Evolutionary conservation across 2,797 vertebrate species (phyloP).

Genomic region (Falco peregrinus): DNA sequence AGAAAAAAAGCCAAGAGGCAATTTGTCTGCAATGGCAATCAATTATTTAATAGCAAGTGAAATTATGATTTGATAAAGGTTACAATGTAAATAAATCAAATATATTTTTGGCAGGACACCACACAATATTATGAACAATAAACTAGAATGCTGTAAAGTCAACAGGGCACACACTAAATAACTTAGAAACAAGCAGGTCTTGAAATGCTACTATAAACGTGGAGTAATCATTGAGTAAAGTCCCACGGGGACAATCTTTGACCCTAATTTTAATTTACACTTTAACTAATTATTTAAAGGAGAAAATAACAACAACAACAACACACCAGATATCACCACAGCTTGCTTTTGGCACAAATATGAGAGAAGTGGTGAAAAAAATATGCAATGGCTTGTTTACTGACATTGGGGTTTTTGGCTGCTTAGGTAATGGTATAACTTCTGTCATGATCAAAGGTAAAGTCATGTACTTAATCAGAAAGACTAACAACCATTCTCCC

Average conservation of each 20-base stretch:
- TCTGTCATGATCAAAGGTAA: background rate
- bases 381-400: accelerated
- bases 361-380: background rate
- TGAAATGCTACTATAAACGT: background rate
- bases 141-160: background rate
- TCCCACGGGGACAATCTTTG: background rate
- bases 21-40: background rate
- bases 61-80: background rate
- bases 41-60: background rate
- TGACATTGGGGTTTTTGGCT: background rate
- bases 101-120: background rate
- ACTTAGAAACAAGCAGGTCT: background rate
- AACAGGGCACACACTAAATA: background rate
- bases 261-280: background rate
- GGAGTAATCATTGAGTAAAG: background rate
- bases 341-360: background rate
- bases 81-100: background rate
- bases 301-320: background rate
- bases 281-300: background rate
- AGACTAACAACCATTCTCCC: background rate
- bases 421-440: background rate
- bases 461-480: background rate
- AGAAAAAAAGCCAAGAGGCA: background rate
- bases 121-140: background rate
- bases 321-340: accelerated